phyloP scores from a whole-genome alignment of 2,797 vertebrate species.

The Xyrichtys novacula region DNA sequence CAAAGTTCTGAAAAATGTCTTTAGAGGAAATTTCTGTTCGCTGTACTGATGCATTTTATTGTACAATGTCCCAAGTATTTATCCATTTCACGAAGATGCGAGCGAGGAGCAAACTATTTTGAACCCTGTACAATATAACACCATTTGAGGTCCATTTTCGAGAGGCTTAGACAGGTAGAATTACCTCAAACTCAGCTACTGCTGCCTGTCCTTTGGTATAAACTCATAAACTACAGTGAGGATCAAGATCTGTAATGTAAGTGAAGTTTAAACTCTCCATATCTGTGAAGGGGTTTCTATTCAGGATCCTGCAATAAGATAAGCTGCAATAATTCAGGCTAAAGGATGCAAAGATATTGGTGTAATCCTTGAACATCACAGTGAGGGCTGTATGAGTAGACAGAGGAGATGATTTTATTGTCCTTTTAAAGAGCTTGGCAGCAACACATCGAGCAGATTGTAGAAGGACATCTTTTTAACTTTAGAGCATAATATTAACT shows the following conservation, averaged over 20 bases:
- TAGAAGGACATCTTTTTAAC: conserved; percentile 23
- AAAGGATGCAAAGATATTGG: conserved; percentile 4
- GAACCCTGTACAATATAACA: too few species aligned
- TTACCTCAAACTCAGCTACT: too few species aligned
- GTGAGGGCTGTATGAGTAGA: conserved; percentile 19
- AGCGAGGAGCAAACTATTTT: too few species aligned
- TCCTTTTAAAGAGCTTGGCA: conserved; percentile 33
- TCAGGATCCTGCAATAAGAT: neutral
- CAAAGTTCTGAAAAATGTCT: too few species aligned
- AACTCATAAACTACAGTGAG: too few species aligned
- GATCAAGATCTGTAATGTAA: neutral
- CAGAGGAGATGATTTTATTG: neutral
- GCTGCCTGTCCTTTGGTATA: too few species aligned
- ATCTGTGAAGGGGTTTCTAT: neutral
- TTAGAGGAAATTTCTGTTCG: too few species aligned
- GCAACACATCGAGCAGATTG: conserved; percentile 40
- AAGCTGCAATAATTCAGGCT: neutral
- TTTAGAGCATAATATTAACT: conserved; percentile 31
- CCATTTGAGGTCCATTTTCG: too few species aligned
- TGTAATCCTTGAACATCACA: conserved; percentile 19
- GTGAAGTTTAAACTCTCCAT: neutral
- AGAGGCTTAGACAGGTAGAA: too few species aligned
- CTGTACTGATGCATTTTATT: too few species aligned
- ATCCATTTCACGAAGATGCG: too few species aligned
- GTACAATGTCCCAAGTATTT: too few species aligned